A percentile compares a stretch with the other conserved stretches of the same genome.
Conservation (phyloP, 2,888 invertebrate genomes). For the Agriopis aurantiaria region DNA sequence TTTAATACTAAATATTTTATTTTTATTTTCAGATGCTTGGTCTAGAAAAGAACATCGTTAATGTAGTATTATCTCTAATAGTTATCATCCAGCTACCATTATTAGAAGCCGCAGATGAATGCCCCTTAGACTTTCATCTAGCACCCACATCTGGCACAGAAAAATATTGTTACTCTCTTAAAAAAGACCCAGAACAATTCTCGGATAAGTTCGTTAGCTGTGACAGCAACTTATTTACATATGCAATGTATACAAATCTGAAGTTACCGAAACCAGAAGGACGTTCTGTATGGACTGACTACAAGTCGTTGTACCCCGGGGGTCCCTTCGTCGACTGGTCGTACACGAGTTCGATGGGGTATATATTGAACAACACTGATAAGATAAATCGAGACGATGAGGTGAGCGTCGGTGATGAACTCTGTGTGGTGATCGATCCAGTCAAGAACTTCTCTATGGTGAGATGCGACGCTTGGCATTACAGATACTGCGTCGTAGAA, state of each 20-base stretch:
- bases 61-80: constrained; percentile 48
- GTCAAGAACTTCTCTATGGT: constrained; percentile 64
- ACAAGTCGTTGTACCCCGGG: constrained; percentile 72
- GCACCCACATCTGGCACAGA: constrained; percentile 42
- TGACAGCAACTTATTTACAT: constrained; percentile 70
- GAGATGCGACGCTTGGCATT: constrained; percentile 67
- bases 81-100: constrained; percentile 52
- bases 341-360: constrained; percentile 62
- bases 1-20: background rate
- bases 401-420: constrained; percentile 61
- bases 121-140: constrained; percentile 73
- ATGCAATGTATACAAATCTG: constrained; percentile 60
- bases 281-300: constrained; percentile 75
- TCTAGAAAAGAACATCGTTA: constrained; percentile 43
- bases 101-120: constrained; percentile 50
- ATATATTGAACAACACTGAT: constrained; percentile 55
- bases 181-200: constrained; percentile 73
- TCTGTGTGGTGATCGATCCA: constrained; percentile 70
- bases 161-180: constrained; percentile 65
- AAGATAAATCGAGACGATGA: constrained; percentile 58
- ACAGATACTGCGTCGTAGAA: constrained; percentile 74
- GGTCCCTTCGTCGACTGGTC: constrained; percentile 78
- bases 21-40: constrained; percentile 65
- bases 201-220: constrained; percentile 72
- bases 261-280: constrained; percentile 57